Conservation (phyloP, 2,797 vertebrate species). For the Hydrolagus colliei region DNA sequence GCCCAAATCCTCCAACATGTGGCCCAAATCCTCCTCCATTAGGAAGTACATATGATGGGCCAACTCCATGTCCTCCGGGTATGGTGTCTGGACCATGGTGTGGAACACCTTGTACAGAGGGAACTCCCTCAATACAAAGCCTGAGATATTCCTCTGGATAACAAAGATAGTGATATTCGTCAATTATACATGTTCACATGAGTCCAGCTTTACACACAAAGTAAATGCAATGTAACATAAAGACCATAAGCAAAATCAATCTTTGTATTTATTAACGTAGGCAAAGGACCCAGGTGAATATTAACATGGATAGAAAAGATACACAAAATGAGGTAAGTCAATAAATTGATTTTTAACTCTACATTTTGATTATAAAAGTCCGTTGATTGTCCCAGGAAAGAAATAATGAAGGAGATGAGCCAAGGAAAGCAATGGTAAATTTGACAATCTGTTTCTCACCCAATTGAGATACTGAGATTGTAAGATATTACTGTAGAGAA, state of each 20-base stretch:
- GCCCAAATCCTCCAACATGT: neutral
- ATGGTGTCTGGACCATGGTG: constrained; percentile 36
- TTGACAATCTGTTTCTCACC: no score
- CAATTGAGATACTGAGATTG: no score
- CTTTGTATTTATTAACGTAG: no score
- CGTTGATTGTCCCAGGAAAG: neutral
- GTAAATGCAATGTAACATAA: no score
- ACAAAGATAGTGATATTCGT: neutral
- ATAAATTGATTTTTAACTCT: no score
- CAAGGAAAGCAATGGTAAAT: neutral
- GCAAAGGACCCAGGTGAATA: no score
- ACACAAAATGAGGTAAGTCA: no score
- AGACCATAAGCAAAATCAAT: no score
- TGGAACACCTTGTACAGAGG: constrained; percentile 37
- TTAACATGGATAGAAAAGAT: no score
- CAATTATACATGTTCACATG: neutral
- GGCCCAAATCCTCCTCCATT: neutral
- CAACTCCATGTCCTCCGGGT: constrained; percentile 27
- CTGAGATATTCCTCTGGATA: constrained; percentile 47
- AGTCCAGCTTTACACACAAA: neutral
- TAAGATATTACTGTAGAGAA: no score
- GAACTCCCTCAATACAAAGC: constrained; percentile 44
- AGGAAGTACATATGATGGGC: neutral
- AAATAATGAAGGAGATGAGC: neutral
- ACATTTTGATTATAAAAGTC: neutral